These are phyloP conservation scores for Reticulitermes speratus DNA, from an alignment of 1,140 invertebrate genomes.

Conservation along the genomic window DNA sequence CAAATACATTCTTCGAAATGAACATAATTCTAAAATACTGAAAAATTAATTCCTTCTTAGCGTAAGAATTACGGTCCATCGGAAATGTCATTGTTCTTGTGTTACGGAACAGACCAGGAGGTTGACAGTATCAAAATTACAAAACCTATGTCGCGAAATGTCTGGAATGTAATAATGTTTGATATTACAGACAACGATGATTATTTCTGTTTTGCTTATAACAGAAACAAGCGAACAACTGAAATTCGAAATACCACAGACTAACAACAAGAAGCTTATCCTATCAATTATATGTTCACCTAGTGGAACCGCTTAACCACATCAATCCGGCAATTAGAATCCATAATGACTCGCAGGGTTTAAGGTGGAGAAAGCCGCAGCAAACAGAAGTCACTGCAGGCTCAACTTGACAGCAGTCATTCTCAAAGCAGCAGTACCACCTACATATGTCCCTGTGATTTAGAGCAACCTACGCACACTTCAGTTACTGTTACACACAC, in stretches of 20 bases:
- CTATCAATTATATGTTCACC: slow-evolving; percentile 16
- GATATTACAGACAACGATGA: neutral
- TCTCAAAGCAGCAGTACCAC: neutral
- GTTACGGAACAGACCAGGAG: too few relatives aligned
- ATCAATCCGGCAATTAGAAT: slow-evolving; percentile 8
- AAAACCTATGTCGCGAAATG: neutral
- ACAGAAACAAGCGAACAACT: neutral
- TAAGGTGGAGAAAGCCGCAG: neutral
- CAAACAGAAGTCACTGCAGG: neutral
- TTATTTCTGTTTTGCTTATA: neutral
- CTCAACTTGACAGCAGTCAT: neutral
- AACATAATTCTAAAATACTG: too few relatives aligned
- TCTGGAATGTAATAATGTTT: slow-evolving; percentile 1
- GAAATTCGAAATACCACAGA: neutral
- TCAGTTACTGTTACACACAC: too few relatives aligned
- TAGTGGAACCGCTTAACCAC: slow-evolving; percentile 6
- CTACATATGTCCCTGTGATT: too few relatives aligned
- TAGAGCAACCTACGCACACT: too few relatives aligned
- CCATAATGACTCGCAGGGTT: neutral
- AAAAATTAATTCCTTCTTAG: too few relatives aligned
- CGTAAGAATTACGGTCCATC: too few relatives aligned
- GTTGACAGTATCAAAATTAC: neutral
- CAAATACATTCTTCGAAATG: too few relatives aligned
- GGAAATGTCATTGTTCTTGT: too few relatives aligned
- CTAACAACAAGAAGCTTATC: slow-evolving; percentile 4